Evolutionary conservation across 1,140 invertebrate genomes (phyloP).

Genomic region (Tetranychus urticae): DNA sequence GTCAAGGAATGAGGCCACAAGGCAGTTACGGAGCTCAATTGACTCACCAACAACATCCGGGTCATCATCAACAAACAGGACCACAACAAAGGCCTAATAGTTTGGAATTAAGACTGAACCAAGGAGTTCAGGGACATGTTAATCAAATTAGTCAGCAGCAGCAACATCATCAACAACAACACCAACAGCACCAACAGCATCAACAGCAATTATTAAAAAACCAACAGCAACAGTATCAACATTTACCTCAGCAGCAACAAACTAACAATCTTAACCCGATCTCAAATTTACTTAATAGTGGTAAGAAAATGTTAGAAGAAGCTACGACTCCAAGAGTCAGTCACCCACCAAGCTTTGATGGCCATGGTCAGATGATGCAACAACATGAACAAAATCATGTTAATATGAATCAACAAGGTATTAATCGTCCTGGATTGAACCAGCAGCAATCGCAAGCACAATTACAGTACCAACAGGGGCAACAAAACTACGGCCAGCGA

Average conservation of each 20-base stretch:
- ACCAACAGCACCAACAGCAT: not conserved
- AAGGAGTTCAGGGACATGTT: not conserved
- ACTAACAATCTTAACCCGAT: slow-evolving; percentile 1
- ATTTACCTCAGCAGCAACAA: not conserved
- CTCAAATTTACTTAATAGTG: slow-evolving; percentile 4
- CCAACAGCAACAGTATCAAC: not conserved
- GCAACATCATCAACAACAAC: not conserved
- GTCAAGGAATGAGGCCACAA: slow-evolving; percentile 19
- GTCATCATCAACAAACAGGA: not conserved
- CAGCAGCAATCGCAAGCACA: slow-evolving; percentile 1
- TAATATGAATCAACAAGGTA: not conserved
- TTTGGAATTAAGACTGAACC: not conserved
- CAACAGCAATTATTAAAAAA: not conserved
- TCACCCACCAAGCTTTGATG: not conserved
- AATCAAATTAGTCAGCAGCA: not conserved
- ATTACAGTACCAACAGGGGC: not conserved
- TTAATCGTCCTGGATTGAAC: not conserved
- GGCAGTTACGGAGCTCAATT: not conserved
- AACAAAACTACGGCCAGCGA: not conserved
- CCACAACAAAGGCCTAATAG: too few relatives aligned
- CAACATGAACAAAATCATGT: slow-evolving; percentile 4
- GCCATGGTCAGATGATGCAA: not conserved
- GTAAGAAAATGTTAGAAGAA: slow-evolving; percentile 9
- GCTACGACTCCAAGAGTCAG: slow-evolving; percentile 8
- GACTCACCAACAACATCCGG: too few relatives aligned